These are phyloP conservation scores for Matsumyia berberina DNA, from an alignment of 2,888 invertebrate genomes.

Conservation along the genomic window DNA sequence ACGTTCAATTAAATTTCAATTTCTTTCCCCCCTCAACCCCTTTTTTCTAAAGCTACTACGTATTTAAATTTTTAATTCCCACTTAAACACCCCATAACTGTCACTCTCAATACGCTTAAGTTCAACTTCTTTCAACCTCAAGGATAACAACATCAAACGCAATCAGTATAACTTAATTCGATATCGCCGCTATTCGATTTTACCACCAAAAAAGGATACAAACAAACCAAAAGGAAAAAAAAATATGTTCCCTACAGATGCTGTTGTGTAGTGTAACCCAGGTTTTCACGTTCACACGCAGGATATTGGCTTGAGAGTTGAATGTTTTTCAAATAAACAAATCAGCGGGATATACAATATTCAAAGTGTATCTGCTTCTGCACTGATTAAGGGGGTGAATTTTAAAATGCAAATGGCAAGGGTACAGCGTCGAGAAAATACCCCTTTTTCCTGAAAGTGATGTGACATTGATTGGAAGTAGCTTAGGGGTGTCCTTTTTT, in stretches of 20 bases:
- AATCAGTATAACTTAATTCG: constrained; percentile 69
- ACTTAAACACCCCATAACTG: constrained; percentile 74
- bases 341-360: constrained; percentile 68
- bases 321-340: constrained; percentile 76
- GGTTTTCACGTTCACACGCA: constrained; percentile 63
- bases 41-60: not conserved
- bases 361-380: constrained; percentile 25
- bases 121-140: constrained; percentile 68
- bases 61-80: constrained; percentile 56
- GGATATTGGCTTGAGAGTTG: constrained; percentile 61
- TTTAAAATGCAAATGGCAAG: constrained; percentile 50
- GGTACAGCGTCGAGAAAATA: constrained; percentile 5
- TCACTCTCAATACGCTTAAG: constrained; percentile 66
- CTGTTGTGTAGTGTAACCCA: constrained; percentile 54
- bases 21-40: not conserved
- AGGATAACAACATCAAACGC: constrained; percentile 65
- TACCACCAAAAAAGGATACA: constrained; percentile 38
- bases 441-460: constrained; percentile 67
- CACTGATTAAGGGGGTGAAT: constrained; percentile 57
- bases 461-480: constrained; percentile 74
- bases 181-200: constrained; percentile 48
- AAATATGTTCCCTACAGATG: constrained; percentile 57
- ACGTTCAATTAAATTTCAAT: not conserved
- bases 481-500: constrained; percentile 60
- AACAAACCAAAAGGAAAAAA: constrained; percentile 24